Conservation (phyloP, 2,888 invertebrate species). For the Orchesellides sinensis region DNA sequence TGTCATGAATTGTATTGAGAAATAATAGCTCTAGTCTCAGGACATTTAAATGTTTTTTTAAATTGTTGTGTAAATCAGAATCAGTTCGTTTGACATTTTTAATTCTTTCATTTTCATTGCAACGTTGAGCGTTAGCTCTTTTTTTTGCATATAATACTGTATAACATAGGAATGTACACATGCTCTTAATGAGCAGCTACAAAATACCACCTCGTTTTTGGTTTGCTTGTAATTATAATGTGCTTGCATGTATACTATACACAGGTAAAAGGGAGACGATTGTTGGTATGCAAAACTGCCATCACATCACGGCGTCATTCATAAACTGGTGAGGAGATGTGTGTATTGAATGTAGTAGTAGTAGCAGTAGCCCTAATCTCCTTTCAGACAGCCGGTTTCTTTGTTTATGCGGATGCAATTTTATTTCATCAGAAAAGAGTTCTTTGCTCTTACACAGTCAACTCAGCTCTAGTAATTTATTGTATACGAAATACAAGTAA, state of each 20-base stretch:
- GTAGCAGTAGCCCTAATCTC: conserved; percentile 53
- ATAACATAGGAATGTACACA: not conserved
- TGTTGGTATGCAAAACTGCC: conserved; percentile 54
- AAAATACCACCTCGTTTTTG: conserved; percentile 16
- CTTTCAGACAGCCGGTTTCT: conserved; percentile 60
- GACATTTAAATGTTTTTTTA: conserved; percentile 18
- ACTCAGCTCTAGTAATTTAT: not conserved
- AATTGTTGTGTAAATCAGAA: conserved; percentile 9
- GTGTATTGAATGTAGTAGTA: conserved; percentile 19
- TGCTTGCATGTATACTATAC: conserved; percentile 29
- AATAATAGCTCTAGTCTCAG: not conserved
- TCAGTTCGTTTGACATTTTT: conserved; percentile 50
- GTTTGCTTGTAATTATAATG: conserved; percentile 38
- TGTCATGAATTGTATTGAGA: conserved; percentile 2
- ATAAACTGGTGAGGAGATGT: conserved; percentile 39
- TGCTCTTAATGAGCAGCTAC: conserved; percentile 42
- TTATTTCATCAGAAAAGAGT: conserved; percentile 56
- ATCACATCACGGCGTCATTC: conserved; percentile 57
- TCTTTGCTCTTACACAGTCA: conserved; percentile 39
- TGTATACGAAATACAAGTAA: too few species aligned
- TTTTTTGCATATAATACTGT: conserved; percentile 4
- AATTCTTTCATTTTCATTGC: not conserved
- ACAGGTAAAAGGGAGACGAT: conserved; percentile 19
- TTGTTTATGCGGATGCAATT: conserved; percentile 60
- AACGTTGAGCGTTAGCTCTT: too few species aligned